Percentiles rank a stretch among this genome's conserved stretches.
phyloP scores from a whole-genome alignment of 2,888 invertebrate species.

The Drosophila demipolita region DNA sequence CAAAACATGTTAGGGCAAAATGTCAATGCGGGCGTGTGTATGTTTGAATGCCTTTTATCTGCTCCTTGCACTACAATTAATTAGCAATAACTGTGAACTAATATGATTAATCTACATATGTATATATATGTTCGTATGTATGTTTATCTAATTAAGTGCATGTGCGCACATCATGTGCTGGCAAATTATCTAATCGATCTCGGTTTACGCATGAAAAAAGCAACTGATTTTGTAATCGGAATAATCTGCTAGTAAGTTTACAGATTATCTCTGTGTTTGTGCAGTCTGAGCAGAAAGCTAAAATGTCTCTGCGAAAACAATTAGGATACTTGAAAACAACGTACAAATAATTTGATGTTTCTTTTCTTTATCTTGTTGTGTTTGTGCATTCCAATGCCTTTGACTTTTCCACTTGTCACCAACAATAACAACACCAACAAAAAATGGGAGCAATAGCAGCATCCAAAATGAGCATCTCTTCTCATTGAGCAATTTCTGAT shows the following conservation, averaged over 20 bases:
- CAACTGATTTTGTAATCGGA: conserved; percentile 30
- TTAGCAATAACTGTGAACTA: conserved; percentile 39
- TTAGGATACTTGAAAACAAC: conserved; percentile 26
- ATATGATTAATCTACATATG: conserved; percentile 25
- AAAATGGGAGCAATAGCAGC: conserved; percentile 11
- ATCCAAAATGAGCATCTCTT: conserved; percentile 10
- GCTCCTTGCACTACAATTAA: conserved; percentile 29
- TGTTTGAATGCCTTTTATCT: conserved; percentile 17
- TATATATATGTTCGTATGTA: neutral
- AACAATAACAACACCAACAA: conserved; percentile 22
- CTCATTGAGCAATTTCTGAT: conserved; percentile 51
- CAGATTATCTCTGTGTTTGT: neutral
- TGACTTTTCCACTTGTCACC: conserved; percentile 51
- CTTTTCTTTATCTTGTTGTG: conserved; percentile 10
- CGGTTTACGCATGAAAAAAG: conserved; percentile 33
- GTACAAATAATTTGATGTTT: conserved; percentile 8
- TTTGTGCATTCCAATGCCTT: conserved; percentile 52
- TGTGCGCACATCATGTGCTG: conserved; percentile 42
- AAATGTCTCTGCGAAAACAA: conserved; percentile 19
- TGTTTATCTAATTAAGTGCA: conserved; percentile 16
- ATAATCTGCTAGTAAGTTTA: conserved; percentile 11
- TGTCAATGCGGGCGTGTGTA: neutral
- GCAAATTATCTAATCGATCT: conserved; percentile 56
- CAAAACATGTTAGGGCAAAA: conserved; percentile 43
- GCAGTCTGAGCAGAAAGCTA: conserved; percentile 7